Percentiles rank a stretch among this genome's conserved stretches.
Evolutionary conservation across 2,797 vertebrate species (phyloP).

Genomic region (Argentina silus): DNA sequence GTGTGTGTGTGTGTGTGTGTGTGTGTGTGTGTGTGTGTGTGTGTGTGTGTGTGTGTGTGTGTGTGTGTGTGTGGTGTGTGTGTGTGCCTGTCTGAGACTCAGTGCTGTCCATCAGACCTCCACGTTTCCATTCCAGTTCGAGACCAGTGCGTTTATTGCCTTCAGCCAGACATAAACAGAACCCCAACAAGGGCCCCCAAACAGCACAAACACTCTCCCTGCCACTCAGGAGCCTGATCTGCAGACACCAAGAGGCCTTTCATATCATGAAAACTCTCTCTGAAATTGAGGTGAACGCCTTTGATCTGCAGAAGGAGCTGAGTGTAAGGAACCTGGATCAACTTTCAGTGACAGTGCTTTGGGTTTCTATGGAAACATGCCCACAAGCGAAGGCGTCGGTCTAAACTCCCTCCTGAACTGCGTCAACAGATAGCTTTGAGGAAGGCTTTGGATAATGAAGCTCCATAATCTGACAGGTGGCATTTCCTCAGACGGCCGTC

Average conservation of each 20-base stretch:
- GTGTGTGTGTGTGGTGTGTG: background rate
- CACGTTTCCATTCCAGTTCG: background rate
- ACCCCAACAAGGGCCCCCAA: constrained; percentile 22
- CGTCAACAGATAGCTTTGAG: constrained; percentile 51
- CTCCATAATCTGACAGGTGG: constrained; percentile 47
- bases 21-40: too few relatives aligned
- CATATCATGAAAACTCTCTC: constrained; percentile 47
- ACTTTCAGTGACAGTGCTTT: constrained; percentile 49
- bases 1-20: background rate
- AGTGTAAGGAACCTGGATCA: constrained; percentile 55
- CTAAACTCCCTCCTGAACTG: constrained; percentile 44
- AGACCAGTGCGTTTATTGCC: constrained; percentile 7
- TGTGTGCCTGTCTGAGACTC: background rate
- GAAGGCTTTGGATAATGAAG: constrained; percentile 40
- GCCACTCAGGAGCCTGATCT: constrained; percentile 57
- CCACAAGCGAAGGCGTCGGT: constrained; percentile 22
- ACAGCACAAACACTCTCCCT: constrained; percentile 45
- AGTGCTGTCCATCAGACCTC: background rate
- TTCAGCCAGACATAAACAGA: constrained; percentile 58
- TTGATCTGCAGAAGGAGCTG: constrained; percentile 59
- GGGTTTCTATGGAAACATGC: constrained; percentile 67
- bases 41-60: too few relatives aligned
- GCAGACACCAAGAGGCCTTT: constrained; percentile 38
- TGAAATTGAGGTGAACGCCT: constrained; percentile 73
- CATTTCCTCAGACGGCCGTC: constrained; percentile 43